Evolutionary conservation across 2,113 vertebrate species (phyloP).

Genomic region (Lipophrys pholis): DNA sequence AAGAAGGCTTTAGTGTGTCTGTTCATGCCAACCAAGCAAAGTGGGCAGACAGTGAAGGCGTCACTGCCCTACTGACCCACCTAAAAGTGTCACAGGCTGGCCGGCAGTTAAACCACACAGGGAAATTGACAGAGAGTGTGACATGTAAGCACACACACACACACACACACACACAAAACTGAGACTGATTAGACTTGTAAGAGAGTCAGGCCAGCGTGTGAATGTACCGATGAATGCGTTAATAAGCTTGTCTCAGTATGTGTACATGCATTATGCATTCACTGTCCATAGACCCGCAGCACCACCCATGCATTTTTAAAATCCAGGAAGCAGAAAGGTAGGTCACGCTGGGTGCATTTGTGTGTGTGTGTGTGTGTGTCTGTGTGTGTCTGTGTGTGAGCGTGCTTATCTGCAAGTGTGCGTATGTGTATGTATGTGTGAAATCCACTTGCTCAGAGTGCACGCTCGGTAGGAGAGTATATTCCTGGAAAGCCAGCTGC

Average conservation of each 20-base stretch:
- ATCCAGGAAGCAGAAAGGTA: constrained; percentile 31
- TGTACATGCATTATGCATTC: constrained; percentile 58
- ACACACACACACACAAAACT: not conserved
- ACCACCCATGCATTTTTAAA: constrained; percentile 55
- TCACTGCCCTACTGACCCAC: constrained; percentile 41
- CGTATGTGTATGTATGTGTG: constrained; percentile 29
- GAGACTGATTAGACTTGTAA: not conserved
- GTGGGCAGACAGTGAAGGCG: constrained; percentile 13
- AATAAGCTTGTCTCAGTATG: constrained; percentile 58
- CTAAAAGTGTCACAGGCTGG: constrained; percentile 13
- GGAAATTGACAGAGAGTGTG: not conserved
- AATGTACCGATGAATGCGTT: constrained; percentile 45
- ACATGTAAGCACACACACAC: not conserved
- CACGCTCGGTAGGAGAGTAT: constrained; percentile 53
- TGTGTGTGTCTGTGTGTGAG: not conserved
- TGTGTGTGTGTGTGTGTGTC: not conserved
- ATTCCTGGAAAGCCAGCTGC: constrained; percentile 76
- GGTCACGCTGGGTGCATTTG: constrained; percentile 25
- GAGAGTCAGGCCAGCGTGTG: constrained; percentile 2
- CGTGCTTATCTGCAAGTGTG: constrained; percentile 9
- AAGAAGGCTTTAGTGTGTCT: constrained; percentile 22
- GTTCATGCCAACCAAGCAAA: constrained; percentile 8
- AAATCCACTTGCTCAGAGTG: constrained; percentile 46
- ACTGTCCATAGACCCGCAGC: constrained; percentile 32
- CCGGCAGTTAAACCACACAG: not conserved